These are phyloP conservation scores for Aphelenchoides avenae DNA, from an alignment of 1,140 invertebrate species.

Conservation along the genomic window DNA sequence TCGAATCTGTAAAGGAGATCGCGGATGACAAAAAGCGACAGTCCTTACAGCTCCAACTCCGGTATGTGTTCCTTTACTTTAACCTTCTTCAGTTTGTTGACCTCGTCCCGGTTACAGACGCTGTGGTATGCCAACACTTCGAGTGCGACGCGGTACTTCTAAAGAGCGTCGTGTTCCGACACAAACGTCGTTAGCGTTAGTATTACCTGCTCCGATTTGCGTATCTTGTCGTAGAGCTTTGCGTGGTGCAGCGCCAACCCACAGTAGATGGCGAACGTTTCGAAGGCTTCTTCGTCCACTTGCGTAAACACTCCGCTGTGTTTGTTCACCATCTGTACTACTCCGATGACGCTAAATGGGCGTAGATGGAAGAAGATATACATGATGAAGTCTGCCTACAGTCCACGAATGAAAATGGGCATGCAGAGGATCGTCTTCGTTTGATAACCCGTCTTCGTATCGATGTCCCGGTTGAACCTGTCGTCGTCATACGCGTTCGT, in stretches of 20 bases:
- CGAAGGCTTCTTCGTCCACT: slow-evolving; percentile 76
- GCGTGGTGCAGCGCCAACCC: slow-evolving; percentile 78
- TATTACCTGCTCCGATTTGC: slow-evolving; percentile 70
- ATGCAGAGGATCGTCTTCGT: slow-evolving; percentile 76
- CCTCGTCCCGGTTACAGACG: slow-evolving; percentile 71
- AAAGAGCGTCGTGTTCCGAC: too few relatives aligned
- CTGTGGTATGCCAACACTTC: slow-evolving; percentile 80
- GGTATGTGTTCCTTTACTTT: slow-evolving; percentile 52
- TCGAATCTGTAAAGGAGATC: slow-evolving; percentile 65
- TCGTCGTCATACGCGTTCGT: slow-evolving; percentile 80
- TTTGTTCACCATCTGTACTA: slow-evolving; percentile 84
- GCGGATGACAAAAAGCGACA: slow-evolving; percentile 4
- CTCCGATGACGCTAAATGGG: slow-evolving; percentile 69
- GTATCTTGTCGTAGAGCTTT: slow-evolving; percentile 77
- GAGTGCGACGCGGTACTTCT: slow-evolving; percentile 73
- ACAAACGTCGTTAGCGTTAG: slow-evolving; percentile 6
- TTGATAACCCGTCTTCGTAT: slow-evolving; percentile 72
- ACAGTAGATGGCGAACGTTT: slow-evolving; percentile 78
- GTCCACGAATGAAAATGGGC: slow-evolving; percentile 72
- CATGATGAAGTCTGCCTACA: slow-evolving; percentile 10
- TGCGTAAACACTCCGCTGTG: slow-evolving; percentile 69
- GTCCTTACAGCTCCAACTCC: slow-evolving; percentile 60
- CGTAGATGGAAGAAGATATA: neutral
- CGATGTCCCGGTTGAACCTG: slow-evolving; percentile 79
- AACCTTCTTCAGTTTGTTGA: slow-evolving; percentile 63